These are phyloP conservation scores for Argya squamiceps DNA, from an alignment of 2,797 vertebrate genomes.

Conservation along the genomic window DNA sequence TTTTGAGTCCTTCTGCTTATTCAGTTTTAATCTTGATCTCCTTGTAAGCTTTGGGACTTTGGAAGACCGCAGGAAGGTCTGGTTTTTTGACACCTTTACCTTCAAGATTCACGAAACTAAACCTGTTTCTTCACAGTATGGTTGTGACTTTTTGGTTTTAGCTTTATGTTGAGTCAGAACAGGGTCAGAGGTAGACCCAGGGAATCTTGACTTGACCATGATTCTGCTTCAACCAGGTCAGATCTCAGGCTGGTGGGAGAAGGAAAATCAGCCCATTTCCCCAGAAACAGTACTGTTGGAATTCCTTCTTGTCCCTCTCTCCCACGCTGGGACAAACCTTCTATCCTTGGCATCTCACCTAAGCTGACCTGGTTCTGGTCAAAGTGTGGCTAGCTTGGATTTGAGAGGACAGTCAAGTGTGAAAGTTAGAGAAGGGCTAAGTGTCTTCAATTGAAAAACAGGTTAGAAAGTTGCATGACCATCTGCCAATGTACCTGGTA, in stretches of 20 bases:
- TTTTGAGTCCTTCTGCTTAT: neutral
- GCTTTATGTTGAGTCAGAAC: neutral
- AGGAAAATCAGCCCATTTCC: neutral
- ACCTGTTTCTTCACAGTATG: neutral
- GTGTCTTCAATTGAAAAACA: neutral
- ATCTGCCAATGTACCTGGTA: neutral
- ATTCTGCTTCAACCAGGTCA: neutral
- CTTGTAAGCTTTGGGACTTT: neutral
- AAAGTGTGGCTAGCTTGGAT: neutral
- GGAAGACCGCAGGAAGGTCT: neutral
- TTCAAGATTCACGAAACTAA: neutral
- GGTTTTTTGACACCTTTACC: neutral
- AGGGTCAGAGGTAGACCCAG: rapidly evolving
- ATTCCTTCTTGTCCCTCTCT: neutral
- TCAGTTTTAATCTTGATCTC: neutral
- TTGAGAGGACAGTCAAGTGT: neutral
- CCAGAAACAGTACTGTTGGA: neutral
- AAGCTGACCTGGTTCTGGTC: neutral
- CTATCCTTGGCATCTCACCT: neutral
- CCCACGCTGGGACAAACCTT: neutral
- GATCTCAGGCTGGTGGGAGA: neutral
- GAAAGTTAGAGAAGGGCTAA: neutral
- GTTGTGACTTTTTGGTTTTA: neutral
- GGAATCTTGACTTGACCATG: rapidly evolving
- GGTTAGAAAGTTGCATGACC: rapidly evolving